Evolutionary conservation across 2,113 vertebrate genomes (phyloP).

Genomic region (Tupaia chinensis): DNA sequence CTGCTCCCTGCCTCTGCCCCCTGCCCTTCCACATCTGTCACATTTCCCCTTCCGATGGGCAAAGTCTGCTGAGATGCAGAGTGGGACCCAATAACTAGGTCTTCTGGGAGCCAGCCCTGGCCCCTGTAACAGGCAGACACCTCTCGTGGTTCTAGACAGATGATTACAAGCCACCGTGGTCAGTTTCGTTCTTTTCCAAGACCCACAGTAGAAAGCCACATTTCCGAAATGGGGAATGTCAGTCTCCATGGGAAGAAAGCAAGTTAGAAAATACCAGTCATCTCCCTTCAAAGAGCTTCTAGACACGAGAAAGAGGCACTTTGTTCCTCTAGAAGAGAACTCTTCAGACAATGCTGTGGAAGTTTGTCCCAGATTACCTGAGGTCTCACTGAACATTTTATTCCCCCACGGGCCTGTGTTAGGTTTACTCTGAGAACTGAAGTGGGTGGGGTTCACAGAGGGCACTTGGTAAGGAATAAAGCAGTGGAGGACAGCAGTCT

Average conservation of each 20-base stretch:
- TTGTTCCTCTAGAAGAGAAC: too few species aligned
- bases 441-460: not conserved
- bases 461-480: accelerated
- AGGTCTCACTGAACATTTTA: too few species aligned
- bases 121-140: too few species aligned
- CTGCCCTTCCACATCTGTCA: accelerated
- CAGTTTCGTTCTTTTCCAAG: not conserved
- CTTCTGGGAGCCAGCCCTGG: accelerated
- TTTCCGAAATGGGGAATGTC: not conserved
- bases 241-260: not conserved
- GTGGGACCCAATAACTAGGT: not conserved
- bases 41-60: accelerated
- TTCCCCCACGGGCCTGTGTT: too few species aligned
- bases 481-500: accelerated
- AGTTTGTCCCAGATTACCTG: not conserved
- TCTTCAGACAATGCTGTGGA: not conserved
- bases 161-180: accelerated
- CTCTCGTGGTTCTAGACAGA: accelerated
- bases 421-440: not conserved
- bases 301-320: not conserved
- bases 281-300: not conserved
- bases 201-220: not conserved
- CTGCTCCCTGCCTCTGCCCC: not conserved
- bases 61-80: not conserved
- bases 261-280: not conserved